Conservation (phyloP, 2,113 vertebrate species). For the Oenanthe melanoleuca region DNA sequence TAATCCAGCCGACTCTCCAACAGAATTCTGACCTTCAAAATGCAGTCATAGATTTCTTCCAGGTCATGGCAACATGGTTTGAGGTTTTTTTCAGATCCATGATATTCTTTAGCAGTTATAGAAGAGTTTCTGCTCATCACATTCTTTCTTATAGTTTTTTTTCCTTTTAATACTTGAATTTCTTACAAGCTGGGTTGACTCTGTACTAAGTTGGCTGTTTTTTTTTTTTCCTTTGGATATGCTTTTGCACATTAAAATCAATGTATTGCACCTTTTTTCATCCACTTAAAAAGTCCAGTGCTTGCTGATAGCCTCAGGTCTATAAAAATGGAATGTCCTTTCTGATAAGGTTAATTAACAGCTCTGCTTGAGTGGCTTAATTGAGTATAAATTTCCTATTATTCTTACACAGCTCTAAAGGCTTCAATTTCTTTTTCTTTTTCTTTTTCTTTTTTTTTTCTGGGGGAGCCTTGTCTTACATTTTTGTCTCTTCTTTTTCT, state of each 20-base stretch:
- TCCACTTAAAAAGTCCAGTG: slow-evolving; percentile 47
- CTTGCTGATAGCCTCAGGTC: slow-evolving; percentile 64
- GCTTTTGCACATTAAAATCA: slow-evolving; percentile 22
- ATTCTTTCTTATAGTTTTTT: not conserved
- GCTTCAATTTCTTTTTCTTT: slow-evolving; percentile 16
- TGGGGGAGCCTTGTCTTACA: not conserved
- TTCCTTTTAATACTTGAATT: not conserved
- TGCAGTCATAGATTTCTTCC: not conserved
- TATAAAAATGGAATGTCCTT: slow-evolving; percentile 70
- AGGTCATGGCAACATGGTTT: not conserved
- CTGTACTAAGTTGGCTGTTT: no score
- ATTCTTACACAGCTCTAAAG: slow-evolving; percentile 54
- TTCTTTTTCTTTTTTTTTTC: not conserved
- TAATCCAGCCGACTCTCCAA: not conserved
- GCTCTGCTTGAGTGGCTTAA: slow-evolving; percentile 66
- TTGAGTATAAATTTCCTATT: slow-evolving; percentile 70
- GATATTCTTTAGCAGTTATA: not conserved
- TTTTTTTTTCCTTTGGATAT: not conserved
- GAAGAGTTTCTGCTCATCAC: not conserved
- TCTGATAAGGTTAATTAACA: slow-evolving; percentile 73
- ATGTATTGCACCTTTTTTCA: slow-evolving; percentile 38
- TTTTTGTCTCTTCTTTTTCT: not conserved
- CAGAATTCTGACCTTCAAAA: slow-evolving; percentile 22
- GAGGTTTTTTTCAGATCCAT: not conserved
- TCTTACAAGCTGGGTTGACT: not conserved